Evolutionary conservation across 2,888 invertebrate genomes (phyloP).

Genomic region (Amaurobius ferox): DNA sequence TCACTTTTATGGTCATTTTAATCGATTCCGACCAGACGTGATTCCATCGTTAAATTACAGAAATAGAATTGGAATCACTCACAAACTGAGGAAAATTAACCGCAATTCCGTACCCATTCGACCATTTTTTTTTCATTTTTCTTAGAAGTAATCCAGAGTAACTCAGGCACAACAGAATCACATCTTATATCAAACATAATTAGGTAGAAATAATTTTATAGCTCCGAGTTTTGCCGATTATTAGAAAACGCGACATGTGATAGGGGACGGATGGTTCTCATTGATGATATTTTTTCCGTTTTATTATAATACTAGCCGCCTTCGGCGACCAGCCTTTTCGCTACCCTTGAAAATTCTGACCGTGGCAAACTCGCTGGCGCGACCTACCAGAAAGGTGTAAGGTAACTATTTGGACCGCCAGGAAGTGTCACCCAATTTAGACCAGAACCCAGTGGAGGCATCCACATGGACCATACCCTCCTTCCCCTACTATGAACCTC

Average conservation of each 20-base stretch:
- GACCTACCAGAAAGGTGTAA: too few species aligned
- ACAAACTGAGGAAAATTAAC: constrained; percentile 1
- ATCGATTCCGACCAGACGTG: background rate
- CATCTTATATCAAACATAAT: constrained; percentile 62
- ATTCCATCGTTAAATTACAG: constrained; percentile 1
- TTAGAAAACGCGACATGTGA: constrained; percentile 41
- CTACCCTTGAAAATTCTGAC: too few species aligned
- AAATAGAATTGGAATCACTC: background rate
- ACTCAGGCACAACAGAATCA: background rate
- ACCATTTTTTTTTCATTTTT: background rate
- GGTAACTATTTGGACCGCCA: too few species aligned
- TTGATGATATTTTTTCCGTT: too few species aligned
- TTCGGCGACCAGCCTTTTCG: too few species aligned
- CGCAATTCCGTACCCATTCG: background rate
- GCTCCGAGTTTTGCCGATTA: constrained; percentile 54
- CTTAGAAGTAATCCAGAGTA: background rate
- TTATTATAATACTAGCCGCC: too few species aligned
- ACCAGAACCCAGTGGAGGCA: too few species aligned
- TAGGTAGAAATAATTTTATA: constrained; percentile 71
- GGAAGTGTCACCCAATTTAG: too few species aligned
- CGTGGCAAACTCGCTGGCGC: too few species aligned
- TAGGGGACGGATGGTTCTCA: constrained; percentile 15
- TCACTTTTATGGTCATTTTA: background rate
- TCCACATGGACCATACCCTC: too few species aligned
- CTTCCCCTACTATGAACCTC: too few species aligned